A percentile compares a stretch with the other conserved stretches of the same genome.
phyloP scores from a whole-genome alignment of 2,888 invertebrate species.

The Leistus spinibarbis region DNA sequence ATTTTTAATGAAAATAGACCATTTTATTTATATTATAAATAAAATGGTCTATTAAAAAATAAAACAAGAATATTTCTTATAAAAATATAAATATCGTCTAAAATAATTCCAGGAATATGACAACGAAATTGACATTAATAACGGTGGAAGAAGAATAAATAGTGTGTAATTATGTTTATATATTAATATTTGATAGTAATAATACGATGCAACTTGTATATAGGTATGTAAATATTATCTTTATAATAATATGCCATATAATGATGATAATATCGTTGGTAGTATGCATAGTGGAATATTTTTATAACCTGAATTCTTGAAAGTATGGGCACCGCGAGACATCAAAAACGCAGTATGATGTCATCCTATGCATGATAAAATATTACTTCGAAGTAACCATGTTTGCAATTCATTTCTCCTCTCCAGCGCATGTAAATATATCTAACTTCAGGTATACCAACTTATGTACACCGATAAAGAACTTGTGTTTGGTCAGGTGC shows the following conservation, averaged over 20 bases:
- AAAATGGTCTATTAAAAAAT: background rate
- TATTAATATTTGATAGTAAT: background rate
- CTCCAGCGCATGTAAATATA: background rate
- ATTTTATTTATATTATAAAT: no score
- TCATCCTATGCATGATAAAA: background rate
- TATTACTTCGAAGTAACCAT: background rate
- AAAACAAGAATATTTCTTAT: background rate
- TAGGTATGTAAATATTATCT: background rate
- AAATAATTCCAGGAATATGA: background rate
- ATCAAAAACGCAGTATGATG: background rate
- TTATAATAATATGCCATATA: background rate
- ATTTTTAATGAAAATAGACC: no score
- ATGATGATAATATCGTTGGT: background rate
- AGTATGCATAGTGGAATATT: background rate
- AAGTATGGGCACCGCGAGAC: background rate
- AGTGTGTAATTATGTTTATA: background rate
- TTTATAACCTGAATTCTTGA: background rate
- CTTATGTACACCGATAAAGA: background rate
- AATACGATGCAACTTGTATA: background rate
- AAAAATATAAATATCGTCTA: background rate
- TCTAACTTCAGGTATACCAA: background rate
- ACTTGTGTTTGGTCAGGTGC: slow-evolving; percentile 3
- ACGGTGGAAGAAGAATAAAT: background rate
- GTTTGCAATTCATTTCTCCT: slow-evolving; percentile 3
- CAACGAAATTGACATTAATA: background rate